Conservation (phyloP, 2,797 vertebrate species). For the Okamejei kenojei region DNA sequence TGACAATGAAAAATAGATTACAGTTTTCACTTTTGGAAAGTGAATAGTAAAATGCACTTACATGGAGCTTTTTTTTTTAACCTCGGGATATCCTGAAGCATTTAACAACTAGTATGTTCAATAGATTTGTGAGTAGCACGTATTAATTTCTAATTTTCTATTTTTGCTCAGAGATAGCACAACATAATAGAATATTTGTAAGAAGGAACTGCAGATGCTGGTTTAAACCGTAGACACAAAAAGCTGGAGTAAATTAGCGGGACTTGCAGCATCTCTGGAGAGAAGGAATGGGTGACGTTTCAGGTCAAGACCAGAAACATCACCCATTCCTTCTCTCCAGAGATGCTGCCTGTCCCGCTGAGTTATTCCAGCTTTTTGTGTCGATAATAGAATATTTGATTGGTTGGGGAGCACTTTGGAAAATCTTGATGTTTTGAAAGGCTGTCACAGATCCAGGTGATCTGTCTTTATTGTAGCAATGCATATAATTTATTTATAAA, state of each 20-base stretch:
- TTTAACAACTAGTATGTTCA: neutral
- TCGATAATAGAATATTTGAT: neutral
- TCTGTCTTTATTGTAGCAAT: too few relatives aligned
- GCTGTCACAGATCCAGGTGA: neutral
- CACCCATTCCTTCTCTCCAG: too few relatives aligned
- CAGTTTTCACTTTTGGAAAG: neutral
- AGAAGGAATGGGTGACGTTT: too few relatives aligned
- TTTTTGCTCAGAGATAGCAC: neutral
- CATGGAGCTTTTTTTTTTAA: neutral
- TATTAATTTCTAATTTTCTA: neutral
- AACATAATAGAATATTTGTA: neutral
- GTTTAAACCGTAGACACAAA: too few relatives aligned
- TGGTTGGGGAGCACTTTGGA: neutral
- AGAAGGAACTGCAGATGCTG: too few relatives aligned
- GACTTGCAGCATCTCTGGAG: too few relatives aligned
- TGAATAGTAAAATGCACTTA: neutral
- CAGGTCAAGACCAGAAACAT: too few relatives aligned
- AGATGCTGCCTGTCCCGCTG: too few relatives aligned
- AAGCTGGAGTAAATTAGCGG: too few relatives aligned
- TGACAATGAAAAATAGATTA: neutral
- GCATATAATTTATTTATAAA: too few relatives aligned
- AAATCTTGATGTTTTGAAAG: neutral
- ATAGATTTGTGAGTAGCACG: neutral
- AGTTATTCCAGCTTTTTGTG: too few relatives aligned
- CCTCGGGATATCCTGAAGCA: neutral